phyloP scores from a whole-genome alignment of 1,140 invertebrate species.

The Littorina saxatilis region DNA sequence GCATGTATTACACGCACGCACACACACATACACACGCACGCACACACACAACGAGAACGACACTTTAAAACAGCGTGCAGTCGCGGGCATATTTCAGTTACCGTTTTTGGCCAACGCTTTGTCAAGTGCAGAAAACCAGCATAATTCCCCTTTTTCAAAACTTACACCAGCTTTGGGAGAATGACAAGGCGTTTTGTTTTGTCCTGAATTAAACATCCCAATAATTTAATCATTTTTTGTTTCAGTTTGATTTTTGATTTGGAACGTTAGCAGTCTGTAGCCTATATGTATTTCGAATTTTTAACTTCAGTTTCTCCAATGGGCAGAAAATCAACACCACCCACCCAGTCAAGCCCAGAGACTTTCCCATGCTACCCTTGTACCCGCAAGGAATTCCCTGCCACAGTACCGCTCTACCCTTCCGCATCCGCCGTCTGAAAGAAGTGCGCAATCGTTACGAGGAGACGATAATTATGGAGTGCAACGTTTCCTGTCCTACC shows the following conservation, averaged over 20 bases:
- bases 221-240: too few relatives aligned
- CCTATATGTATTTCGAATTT: too few relatives aligned
- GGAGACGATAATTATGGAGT: constrained; percentile 57
- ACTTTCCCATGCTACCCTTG: constrained; percentile 57
- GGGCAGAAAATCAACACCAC: constrained; percentile 54
- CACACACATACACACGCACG: constrained; percentile 3
- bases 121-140: background rate
- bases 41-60: background rate
- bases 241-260: too few relatives aligned
- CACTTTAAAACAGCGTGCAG: background rate
- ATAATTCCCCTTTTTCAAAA: too few relatives aligned
- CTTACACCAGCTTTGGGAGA: too few relatives aligned
- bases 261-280: too few relatives aligned
- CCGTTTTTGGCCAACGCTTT: too few relatives aligned
- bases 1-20: constrained; percentile 1
- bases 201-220: too few relatives aligned
- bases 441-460: constrained; percentile 76
- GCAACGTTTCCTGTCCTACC: constrained; percentile 59
- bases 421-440: constrained; percentile 71
- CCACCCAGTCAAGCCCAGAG: constrained; percentile 58
- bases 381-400: constrained; percentile 79
- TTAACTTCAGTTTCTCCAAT: too few relatives aligned
- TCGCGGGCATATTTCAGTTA: too few relatives aligned
- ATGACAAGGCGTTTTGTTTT: too few relatives aligned
- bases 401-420: constrained; percentile 78